phyloP scores from a whole-genome alignment of 2,113 vertebrate genomes.

The Anoura caudifer region DNA sequence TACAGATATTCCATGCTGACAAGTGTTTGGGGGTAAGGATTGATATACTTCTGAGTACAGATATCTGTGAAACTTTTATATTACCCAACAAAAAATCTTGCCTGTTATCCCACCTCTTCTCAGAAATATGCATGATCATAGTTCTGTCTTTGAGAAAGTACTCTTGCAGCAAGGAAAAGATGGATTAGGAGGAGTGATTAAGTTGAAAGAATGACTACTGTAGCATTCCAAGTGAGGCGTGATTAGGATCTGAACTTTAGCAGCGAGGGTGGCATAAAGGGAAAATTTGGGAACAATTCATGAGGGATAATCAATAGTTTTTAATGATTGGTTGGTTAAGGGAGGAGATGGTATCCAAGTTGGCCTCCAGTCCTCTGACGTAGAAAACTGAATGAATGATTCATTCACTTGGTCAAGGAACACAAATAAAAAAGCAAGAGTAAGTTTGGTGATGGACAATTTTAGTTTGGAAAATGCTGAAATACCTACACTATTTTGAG shows the following conservation, averaged over 20 bases:
- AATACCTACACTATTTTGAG: not conserved
- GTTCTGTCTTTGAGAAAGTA: not conserved
- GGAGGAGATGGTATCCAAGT: not conserved
- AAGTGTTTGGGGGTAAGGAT: not conserved
- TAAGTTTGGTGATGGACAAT: not conserved
- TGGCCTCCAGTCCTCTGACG: not conserved
- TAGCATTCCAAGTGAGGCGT: not conserved
- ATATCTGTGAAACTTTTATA: not conserved
- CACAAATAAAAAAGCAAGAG: not conserved
- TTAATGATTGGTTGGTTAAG: not conserved
- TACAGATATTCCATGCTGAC: not conserved
- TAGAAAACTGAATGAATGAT: not conserved
- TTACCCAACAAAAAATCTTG: not conserved
- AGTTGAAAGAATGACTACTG: not conserved
- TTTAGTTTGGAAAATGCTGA: not conserved
- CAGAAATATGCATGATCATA: not conserved
- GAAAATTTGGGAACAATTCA: not conserved
- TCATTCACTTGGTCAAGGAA: not conserved
- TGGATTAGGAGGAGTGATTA: not conserved
- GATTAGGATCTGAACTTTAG: not conserved
- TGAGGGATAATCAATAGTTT: not conserved
- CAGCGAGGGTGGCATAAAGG: not conserved
- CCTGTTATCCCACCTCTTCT: not conserved
- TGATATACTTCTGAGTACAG: not conserved
- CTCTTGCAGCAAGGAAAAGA: not conserved